phyloP scores from a whole-genome alignment of 2,113 vertebrate genomes.

The Engystomops pustulosus region DNA sequence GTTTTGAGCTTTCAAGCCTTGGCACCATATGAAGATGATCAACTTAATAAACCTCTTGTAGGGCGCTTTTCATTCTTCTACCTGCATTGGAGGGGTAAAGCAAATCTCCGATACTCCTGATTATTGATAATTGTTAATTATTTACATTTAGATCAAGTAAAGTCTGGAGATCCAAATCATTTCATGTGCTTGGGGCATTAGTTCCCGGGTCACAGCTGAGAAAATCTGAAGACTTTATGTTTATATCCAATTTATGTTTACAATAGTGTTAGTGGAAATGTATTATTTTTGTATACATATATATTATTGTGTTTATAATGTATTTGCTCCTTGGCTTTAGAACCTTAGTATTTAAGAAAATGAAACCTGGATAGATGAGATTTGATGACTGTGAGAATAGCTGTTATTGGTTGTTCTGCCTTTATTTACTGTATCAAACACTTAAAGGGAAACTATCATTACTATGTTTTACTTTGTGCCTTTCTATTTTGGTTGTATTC shows the following conservation, averaged over 20 bases:
- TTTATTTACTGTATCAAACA: conserved; percentile 6
- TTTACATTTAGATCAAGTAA: neutral
- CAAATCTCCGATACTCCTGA: too few species aligned
- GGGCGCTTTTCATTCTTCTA: neutral
- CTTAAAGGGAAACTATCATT: conserved; percentile 64
- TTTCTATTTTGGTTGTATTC: neutral
- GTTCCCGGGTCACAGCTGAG: neutral
- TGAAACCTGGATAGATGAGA: neutral
- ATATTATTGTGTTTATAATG: conserved; percentile 25
- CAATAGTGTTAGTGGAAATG: conserved; percentile 21
- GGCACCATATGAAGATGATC: neutral
- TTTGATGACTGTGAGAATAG: conserved; percentile 11
- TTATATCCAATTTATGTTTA: conserved; percentile 49
- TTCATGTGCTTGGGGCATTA: neutral
- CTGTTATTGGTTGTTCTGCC: neutral
- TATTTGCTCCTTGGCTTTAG: conserved; percentile 2
- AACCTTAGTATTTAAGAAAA: conserved; percentile 5
- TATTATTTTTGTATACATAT: conserved; percentile 52
- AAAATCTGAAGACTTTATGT: conserved; percentile 9
- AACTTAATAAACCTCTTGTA: neutral
- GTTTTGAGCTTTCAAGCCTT: neutral
- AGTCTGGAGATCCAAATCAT: neutral
- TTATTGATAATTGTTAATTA: too few species aligned
- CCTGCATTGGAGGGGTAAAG: too few species aligned
- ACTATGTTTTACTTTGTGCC: conserved; percentile 44